Evolutionary conservation across 2,888 invertebrate genomes (phyloP).

Genomic region (Meteorus colon): DNA sequence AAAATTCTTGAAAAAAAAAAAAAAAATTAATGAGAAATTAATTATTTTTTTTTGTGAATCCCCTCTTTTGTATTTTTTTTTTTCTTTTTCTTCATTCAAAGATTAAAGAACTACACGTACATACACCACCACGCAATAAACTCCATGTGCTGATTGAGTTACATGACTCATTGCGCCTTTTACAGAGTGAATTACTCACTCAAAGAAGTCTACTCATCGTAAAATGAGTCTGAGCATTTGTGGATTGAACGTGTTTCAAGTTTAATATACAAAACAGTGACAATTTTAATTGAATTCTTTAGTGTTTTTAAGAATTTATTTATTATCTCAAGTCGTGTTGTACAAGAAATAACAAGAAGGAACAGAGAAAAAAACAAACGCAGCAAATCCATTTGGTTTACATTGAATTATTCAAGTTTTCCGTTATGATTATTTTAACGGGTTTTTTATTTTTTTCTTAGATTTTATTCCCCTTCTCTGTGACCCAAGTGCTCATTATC

Average conservation of each 20-base stretch:
- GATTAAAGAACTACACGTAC: too few relatives aligned
- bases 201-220: background rate
- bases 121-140: background rate
- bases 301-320: background rate
- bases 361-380: too few relatives aligned
- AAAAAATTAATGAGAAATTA: too few relatives aligned
- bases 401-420: too few relatives aligned
- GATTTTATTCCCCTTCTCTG: too few relatives aligned
- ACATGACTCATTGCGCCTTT: background rate
- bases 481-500: too few relatives aligned
- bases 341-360: too few relatives aligned
- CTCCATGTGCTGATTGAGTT: background rate
- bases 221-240: background rate
- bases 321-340: background rate
- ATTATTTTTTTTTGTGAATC: background rate
- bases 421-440: too few relatives aligned
- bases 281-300: background rate
- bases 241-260: conserved; percentile 42
- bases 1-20: too few relatives aligned
- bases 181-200: background rate
- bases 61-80: background rate
- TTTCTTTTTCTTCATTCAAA: too few relatives aligned
- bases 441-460: too few relatives aligned
- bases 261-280: background rate
- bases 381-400: too few relatives aligned